Conservation (phyloP, 2,797 vertebrate genomes). For the Tiaroga cobitis region DNA sequence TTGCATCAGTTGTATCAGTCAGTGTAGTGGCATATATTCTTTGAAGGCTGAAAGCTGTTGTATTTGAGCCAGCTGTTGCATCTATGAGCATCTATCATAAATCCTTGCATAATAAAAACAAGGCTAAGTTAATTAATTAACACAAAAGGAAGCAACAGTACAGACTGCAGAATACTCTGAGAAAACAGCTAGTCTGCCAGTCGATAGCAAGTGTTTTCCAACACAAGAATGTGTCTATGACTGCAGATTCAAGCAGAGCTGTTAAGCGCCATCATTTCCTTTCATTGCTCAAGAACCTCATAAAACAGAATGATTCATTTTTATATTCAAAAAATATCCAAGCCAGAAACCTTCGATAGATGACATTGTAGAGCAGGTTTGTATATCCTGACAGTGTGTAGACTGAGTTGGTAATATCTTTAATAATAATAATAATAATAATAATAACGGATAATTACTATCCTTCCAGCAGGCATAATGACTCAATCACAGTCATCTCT, state of each 20-base stretch:
- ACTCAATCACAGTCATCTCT: not conserved
- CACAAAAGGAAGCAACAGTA: not conserved
- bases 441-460: not conserved
- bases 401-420: not conserved
- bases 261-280: not conserved
- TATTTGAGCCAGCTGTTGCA: not conserved
- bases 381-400: not conserved
- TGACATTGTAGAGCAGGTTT: not conserved
- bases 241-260: not conserved
- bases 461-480: not conserved
- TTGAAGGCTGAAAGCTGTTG: not conserved
- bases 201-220: slow-evolving; percentile 24
- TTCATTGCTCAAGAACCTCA: not conserved
- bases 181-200: slow-evolving; percentile 15
- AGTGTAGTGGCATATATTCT: not conserved
- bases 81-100: not conserved
- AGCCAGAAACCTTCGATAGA: not conserved
- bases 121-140: not conserved
- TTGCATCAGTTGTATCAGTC: not conserved
- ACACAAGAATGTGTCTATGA: not conserved
- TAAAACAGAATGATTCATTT: not conserved
- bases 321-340: not conserved
- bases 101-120: not conserved
- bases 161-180: slow-evolving; percentile 5
- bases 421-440: not conserved